phyloP scores from a whole-genome alignment of 1,140 invertebrate species.

The Gonioctena quinquepunctata region DNA sequence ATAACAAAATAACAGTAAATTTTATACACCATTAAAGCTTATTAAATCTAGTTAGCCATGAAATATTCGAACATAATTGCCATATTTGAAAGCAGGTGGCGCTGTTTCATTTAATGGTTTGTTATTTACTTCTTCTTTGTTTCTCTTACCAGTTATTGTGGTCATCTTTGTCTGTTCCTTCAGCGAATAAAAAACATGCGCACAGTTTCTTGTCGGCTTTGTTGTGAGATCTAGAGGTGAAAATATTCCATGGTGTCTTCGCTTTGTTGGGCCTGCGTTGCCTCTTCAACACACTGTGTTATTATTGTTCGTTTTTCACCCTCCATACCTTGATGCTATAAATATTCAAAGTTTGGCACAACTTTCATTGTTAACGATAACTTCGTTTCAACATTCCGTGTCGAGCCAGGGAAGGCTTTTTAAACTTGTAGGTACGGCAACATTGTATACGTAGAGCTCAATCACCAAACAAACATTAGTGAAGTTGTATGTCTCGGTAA shows the following conservation, averaged over 20 bases:
- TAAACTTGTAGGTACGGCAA: constrained; percentile 13
- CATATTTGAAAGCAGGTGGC: constrained; percentile 1
- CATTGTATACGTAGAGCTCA: constrained; percentile 22
- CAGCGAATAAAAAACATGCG: constrained; percentile 11
- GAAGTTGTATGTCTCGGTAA: constrained; percentile 34
- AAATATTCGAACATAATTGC: constrained; percentile 6
- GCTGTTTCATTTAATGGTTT: constrained; percentile 5
- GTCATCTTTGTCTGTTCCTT: constrained; percentile 5
- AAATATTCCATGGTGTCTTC: constrained; percentile 12
- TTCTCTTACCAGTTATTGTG: constrained; percentile 2
- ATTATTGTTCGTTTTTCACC: background rate
- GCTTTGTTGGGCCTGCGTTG: constrained; percentile 17
- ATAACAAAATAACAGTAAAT: background rate
- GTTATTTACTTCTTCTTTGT: constrained; percentile 19
- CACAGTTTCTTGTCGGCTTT: constrained; percentile 14
- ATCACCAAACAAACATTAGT: constrained; percentile 38
- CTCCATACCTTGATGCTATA: background rate
- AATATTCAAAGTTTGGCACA: background rate
- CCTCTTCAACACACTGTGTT: background rate
- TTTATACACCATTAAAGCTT: background rate
- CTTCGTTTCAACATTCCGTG: background rate
- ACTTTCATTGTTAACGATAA: background rate
- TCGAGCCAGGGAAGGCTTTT: constrained; percentile 16
- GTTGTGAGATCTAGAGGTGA: constrained; percentile 11
- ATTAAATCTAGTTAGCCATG: constrained; percentile 1